Conservation (phyloP, 2,888 invertebrate genomes). For the Tetranychus piercei region DNA sequence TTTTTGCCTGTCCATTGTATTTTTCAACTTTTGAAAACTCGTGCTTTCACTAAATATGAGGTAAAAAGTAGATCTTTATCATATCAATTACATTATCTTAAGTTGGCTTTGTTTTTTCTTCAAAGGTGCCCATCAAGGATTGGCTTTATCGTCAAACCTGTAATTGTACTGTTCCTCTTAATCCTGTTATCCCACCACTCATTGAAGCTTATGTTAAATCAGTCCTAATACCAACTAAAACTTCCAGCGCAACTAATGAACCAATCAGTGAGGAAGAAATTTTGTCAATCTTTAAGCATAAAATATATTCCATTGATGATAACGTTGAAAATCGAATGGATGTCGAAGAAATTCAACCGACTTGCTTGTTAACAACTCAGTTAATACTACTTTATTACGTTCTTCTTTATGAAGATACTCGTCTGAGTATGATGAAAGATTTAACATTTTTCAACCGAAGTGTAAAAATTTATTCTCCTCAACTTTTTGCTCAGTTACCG, state of each 20-base stretch:
- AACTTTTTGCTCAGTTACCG: slow-evolving; percentile 71
- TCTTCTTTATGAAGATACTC: slow-evolving; percentile 71
- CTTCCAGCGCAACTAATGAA: slow-evolving; percentile 45
- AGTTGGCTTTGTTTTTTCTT: not conserved
- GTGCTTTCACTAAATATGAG: slow-evolving; percentile 85
- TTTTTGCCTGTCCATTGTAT: slow-evolving; percentile 91
- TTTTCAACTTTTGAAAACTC: slow-evolving; percentile 74
- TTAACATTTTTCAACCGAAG: slow-evolving; percentile 30
- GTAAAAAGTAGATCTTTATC: slow-evolving; percentile 31
- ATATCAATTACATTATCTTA: not conserved
- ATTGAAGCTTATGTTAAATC: slow-evolving; percentile 89
- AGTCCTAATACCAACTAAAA: slow-evolving; percentile 40
- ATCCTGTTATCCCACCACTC: slow-evolving; percentile 74
- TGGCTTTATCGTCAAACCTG: slow-evolving; percentile 92
- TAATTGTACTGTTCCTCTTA: slow-evolving; percentile 67
- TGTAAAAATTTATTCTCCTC: slow-evolving; percentile 61
- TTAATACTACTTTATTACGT: slow-evolving; percentile 75
- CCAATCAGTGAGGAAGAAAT: slow-evolving; percentile 80
- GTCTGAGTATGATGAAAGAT: slow-evolving; percentile 40
- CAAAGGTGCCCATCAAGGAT: slow-evolving; percentile 30
- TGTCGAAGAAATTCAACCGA: slow-evolving; percentile 36
- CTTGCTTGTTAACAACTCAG: slow-evolving; percentile 51
- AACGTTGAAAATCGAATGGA: slow-evolving; percentile 19
- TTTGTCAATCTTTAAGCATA: slow-evolving; percentile 34
- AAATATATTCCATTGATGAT: slow-evolving; percentile 27